These are phyloP conservation scores for Cnemophilus loriae DNA, from an alignment of 2,113 vertebrate species.

Conservation along the genomic window DNA sequence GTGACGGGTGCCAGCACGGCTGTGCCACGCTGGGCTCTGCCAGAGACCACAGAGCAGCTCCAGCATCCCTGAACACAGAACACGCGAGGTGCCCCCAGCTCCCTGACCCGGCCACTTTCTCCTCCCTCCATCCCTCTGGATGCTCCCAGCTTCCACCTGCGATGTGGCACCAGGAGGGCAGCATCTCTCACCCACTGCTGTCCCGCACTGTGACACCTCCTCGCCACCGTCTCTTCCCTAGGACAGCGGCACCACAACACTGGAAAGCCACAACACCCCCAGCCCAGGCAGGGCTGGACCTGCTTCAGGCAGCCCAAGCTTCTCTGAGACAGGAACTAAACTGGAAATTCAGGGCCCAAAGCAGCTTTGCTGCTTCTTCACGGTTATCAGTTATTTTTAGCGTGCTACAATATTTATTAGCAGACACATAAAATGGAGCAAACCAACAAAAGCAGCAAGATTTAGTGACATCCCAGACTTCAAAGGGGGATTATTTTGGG, in stretches of 20 bases:
- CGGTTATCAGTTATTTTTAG: slow-evolving; percentile 22
- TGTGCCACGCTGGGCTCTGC: neutral
- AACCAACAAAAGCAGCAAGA: neutral
- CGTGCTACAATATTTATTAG: slow-evolving; percentile 22
- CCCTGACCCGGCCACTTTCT: fast-evolving
- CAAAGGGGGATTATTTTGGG: slow-evolving; percentile 3
- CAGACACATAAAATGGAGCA: slow-evolving; percentile 12
- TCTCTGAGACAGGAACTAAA: neutral
- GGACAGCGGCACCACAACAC: fast-evolving
- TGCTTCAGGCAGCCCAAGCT: neutral
- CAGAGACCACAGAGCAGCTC: neutral
- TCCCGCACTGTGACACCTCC: neutral
- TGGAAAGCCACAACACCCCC: neutral
- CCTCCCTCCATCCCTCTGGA: neutral
- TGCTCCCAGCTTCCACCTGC: neutral
- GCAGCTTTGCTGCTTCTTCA: neutral
- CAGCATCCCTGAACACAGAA: neutral
- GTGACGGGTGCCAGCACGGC: neutral
- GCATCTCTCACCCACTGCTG: fast-evolving
- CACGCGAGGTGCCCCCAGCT: fast-evolving
- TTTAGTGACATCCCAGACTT: neutral
- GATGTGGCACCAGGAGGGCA: neutral
- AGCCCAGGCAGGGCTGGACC: neutral
- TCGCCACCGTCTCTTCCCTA: neutral
- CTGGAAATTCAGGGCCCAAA: neutral